Percentiles rank a stretch among this genome's conserved stretches.
phyloP scores from a whole-genome alignment of 2,888 invertebrate species.

The Dorcus parallelipipedus region DNA sequence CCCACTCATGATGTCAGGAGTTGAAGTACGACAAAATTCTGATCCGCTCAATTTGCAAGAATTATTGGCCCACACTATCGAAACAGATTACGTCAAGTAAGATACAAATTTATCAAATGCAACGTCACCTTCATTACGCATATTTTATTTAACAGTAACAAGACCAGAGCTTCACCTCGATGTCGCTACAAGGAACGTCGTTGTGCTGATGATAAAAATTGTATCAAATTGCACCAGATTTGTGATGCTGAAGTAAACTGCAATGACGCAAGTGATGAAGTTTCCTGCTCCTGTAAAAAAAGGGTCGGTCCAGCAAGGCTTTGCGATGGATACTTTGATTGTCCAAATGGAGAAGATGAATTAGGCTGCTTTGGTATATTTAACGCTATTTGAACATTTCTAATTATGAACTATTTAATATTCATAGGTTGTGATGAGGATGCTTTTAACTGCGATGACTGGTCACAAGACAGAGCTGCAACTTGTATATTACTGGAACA shows the following conservation, averaged over 20 bases:
- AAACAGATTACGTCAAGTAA: slow-evolving; percentile 3
- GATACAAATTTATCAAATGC: not conserved
- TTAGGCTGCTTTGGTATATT: slow-evolving; percentile 52
- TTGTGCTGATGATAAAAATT: slow-evolving; percentile 48
- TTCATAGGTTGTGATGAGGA: slow-evolving; percentile 60
- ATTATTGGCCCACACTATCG: not conserved
- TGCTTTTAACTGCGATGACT: slow-evolving; percentile 68
- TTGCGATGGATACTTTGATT: slow-evolving; percentile 73
- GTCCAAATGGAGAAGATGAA: slow-evolving; percentile 74
- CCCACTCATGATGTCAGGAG: slow-evolving; percentile 35
- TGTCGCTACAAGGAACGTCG: slow-evolving; percentile 40
- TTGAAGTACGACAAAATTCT: slow-evolving; percentile 36
- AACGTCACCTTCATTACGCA: not conserved
- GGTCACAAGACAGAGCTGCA: slow-evolving; percentile 51
- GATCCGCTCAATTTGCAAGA: slow-evolving; percentile 31
- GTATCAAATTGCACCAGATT: slow-evolving; percentile 57
- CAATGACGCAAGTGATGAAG: slow-evolving; percentile 73
- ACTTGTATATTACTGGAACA: slow-evolving; percentile 67
- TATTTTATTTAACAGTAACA: slow-evolving; percentile 27
- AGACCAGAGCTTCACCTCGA: slow-evolving; percentile 28
- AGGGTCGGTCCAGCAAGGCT: slow-evolving; percentile 56
- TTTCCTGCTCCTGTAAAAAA: slow-evolving; percentile 63
- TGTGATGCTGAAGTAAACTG: slow-evolving; percentile 79
- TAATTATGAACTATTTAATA: no score
- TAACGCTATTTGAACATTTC: not conserved